These are phyloP conservation scores for Lepidocyrtinus sp. DNA, from an alignment of 2,888 invertebrate species.

Conservation along the genomic window DNA sequence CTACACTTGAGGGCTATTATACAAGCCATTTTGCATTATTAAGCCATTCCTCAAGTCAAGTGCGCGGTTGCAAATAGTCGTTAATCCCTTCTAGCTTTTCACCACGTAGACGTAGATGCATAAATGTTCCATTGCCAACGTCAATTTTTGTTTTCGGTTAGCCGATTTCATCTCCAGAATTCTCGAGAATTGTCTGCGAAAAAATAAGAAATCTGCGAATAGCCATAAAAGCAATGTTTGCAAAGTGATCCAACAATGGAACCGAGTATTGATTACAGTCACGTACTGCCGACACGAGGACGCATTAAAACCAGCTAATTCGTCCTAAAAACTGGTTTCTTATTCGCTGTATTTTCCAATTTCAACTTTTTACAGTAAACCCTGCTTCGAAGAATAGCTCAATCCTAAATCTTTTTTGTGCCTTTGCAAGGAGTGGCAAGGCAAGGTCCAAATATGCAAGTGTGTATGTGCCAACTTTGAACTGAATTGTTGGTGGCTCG, in stretches of 20 bases:
- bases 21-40: not conserved
- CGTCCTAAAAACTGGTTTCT: not conserved
- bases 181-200: not conserved
- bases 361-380: not conserved
- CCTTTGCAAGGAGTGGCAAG: not conserved
- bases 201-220: not conserved
- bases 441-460: not conserved
- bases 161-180: too few relatives aligned
- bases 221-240: too few relatives aligned
- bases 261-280: too few relatives aligned
- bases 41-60: not conserved
- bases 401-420: not conserved
- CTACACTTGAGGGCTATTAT: not conserved
- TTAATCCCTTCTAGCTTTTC: too few relatives aligned
- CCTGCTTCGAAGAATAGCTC: not conserved
- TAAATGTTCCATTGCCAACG: too few relatives aligned
- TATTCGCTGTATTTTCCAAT: not conserved
- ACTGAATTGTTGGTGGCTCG: not conserved
- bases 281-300: not conserved
- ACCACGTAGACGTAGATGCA: too few relatives aligned
- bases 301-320: not conserved
- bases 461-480: not conserved
- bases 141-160: too few relatives aligned
- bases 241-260: too few relatives aligned
- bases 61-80: too few relatives aligned